Percentiles rank a stretch among this genome's conserved stretches.
These are phyloP conservation scores for Sarcophaga peregrina DNA, from an alignment of 1,140 invertebrate species.

Conservation along the genomic window DNA sequence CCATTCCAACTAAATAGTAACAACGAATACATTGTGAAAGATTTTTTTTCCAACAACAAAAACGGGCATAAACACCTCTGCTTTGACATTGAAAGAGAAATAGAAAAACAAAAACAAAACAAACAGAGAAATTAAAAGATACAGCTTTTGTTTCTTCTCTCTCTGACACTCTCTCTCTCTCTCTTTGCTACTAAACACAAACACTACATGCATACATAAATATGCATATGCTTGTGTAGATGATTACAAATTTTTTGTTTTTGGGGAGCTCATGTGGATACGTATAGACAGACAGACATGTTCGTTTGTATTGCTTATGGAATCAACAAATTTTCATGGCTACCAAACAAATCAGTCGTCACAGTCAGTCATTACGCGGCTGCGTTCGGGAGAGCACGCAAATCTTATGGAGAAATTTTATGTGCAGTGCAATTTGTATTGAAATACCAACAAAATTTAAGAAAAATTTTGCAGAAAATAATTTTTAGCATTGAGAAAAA, in stretches of 20 bases:
- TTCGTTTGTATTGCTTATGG: constrained; percentile 15
- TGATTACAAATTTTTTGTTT: not conserved
- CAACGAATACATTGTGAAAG: not conserved
- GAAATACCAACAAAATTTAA: constrained; percentile 15
- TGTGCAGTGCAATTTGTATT: not conserved
- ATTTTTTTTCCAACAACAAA: constrained; percentile 17
- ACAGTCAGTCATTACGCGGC: constrained; percentile 19
- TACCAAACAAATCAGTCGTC: not conserved
- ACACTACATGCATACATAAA: too few species aligned
- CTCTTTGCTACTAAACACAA: too few species aligned
- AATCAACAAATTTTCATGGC: constrained; percentile 36
- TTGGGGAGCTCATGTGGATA: constrained; percentile 10
- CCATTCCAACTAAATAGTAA: too few species aligned
- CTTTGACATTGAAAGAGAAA: constrained; percentile 9
- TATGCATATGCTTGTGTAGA: too few species aligned
- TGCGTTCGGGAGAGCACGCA: constrained; percentile 20
- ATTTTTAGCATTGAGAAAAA: constrained; percentile 3
- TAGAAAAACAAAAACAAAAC: too few species aligned
- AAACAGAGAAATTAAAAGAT: not conserved
- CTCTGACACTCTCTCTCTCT: too few species aligned
- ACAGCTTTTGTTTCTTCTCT: not conserved
- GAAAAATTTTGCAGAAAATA: constrained; percentile 29
- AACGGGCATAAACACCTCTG: not conserved
- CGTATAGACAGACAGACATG: too few species aligned
- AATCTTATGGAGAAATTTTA: not conserved